Evolutionary conservation across 2,888 invertebrate species (phyloP).

Genomic region (Caradrina kadenii): DNA sequence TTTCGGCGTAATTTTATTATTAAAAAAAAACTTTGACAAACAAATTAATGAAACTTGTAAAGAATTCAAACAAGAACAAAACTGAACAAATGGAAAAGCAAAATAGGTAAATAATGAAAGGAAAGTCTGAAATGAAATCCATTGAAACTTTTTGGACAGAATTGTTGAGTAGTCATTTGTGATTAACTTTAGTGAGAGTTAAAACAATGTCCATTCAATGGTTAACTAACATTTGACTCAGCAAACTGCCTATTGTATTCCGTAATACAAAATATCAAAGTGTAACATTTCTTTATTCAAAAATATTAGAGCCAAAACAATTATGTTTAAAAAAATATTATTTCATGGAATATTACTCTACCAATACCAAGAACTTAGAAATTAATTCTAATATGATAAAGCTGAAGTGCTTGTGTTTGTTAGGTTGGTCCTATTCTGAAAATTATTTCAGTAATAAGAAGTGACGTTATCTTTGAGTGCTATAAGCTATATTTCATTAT

Average conservation of each 20-base stretch:
- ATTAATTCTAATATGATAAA: too few species aligned
- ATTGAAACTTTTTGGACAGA: conserved; percentile 77
- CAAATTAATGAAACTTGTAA: conserved; percentile 77
- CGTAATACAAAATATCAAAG: not conserved
- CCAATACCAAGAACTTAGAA: too few species aligned
- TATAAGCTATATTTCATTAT: too few species aligned
- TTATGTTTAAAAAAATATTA: too few species aligned
- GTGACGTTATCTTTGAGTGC: too few species aligned
- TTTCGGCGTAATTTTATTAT: conserved; percentile 55
- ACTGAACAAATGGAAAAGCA: conserved; percentile 77
- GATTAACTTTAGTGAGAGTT: conserved; percentile 6
- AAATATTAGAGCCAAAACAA: too few species aligned
- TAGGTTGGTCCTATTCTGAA: too few species aligned
- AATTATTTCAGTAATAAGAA: too few species aligned
- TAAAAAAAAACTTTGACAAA: conserved; percentile 57
- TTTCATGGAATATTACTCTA: not conserved
- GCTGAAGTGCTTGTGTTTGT: too few species aligned
- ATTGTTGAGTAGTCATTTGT: conserved; percentile 31
- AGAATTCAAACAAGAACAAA: conserved; percentile 76
- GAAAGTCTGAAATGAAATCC: conserved; percentile 82
- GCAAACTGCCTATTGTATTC: not conserved
- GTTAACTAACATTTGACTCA: not conserved
- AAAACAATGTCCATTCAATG: conserved; percentile 12
- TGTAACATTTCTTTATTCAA: not conserved
- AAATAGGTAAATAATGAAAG: conserved; percentile 82